A percentile compares a stretch with the other conserved stretches of the same genome.
These are phyloP conservation scores for Engraulis encrasicolus DNA, from an alignment of 2,113 vertebrate species.

Conservation along the genomic window DNA sequence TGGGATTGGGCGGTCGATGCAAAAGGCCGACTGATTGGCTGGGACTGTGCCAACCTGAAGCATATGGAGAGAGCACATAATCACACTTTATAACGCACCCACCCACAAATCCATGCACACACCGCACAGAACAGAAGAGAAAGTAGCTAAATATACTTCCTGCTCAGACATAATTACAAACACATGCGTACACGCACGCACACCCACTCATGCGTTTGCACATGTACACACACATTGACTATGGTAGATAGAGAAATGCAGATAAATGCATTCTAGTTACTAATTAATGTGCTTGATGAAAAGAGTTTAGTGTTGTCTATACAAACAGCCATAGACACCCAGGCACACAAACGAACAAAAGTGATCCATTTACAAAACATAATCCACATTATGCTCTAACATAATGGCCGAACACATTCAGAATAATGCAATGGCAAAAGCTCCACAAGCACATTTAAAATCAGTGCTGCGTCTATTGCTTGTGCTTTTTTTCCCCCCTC, in stretches of 20 bases:
- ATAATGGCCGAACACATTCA: not conserved
- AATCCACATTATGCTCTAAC: not conserved
- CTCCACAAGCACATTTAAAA: slow-evolving; percentile 3
- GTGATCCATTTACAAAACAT: not conserved
- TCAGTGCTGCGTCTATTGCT: not conserved
- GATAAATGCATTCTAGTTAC: not conserved
- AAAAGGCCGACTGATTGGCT: not conserved
- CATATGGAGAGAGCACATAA: not conserved
- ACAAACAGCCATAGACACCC: not conserved
- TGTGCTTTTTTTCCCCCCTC: not conserved
- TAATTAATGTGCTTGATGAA: not conserved
- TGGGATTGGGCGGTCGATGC: not conserved
- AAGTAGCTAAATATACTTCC: too few relatives aligned
- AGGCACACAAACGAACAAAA: not conserved
- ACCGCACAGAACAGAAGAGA: too few relatives aligned
- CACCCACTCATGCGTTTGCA: not conserved
- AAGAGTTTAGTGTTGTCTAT: too few relatives aligned
- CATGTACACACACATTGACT: too few relatives aligned
- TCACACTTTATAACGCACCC: too few relatives aligned
- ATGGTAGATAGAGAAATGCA: not conserved
- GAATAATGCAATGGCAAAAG: not conserved
- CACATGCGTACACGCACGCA: not conserved
- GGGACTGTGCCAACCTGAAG: not conserved
- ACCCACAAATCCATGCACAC: too few relatives aligned
- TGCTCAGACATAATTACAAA: not conserved